These are phyloP conservation scores for Lasioglossum villosulum DNA, from an alignment of 2,888 invertebrate genomes.

Conservation along the genomic window DNA sequence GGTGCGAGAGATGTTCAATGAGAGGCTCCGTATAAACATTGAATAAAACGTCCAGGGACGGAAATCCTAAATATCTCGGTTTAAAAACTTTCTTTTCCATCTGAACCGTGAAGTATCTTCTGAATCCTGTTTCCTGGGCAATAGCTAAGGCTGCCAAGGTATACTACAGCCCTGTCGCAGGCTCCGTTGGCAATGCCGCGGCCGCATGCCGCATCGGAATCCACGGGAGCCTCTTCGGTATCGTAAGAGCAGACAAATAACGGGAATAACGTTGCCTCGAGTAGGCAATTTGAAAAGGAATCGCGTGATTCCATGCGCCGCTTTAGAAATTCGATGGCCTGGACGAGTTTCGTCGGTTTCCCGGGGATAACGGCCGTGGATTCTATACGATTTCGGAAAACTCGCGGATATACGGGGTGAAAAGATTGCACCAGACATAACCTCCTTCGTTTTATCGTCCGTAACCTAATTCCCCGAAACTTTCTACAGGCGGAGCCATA, in stretches of 20 bases:
- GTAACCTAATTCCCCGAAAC: neutral
- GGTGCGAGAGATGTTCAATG: too few species aligned
- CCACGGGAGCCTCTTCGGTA: neutral
- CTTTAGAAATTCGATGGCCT: constrained; percentile 43
- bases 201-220: neutral
- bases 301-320: constrained; percentile 42
- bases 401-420: constrained; percentile 16
- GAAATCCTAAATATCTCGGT: neutral
- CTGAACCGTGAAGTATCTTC: neutral
- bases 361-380: neutral
- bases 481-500: too few species aligned
- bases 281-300: constrained; percentile 43
- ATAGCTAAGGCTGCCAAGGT: neutral
- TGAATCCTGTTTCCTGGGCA: neutral
- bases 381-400: constrained; percentile 40
- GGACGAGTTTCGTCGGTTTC: constrained; percentile 19
- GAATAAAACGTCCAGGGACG: neutral
- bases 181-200: neutral
- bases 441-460: neutral
- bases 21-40: neutral
- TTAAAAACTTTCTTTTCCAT: neutral
- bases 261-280: constrained; percentile 6
- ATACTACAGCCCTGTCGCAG: neutral
- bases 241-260: constrained; percentile 22
- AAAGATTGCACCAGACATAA: neutral